Percentiles rank a stretch among this genome's conserved stretches.
These are phyloP conservation scores for Noturus placidus DNA, from an alignment of 2,113 vertebrate genomes.

Conservation along the genomic window DNA sequence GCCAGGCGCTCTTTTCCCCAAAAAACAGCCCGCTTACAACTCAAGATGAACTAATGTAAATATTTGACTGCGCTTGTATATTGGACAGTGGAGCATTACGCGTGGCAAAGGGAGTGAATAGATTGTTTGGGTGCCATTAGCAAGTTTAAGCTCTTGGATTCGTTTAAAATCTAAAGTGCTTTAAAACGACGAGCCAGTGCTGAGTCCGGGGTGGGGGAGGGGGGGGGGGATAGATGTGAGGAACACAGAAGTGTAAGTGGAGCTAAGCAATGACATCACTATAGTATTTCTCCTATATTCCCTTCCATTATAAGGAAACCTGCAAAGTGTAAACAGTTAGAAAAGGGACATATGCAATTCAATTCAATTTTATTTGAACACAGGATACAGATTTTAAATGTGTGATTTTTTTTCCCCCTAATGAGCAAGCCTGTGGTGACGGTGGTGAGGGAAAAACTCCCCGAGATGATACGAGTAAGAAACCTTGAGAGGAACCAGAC, in stretches of 20 bases:
- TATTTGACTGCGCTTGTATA: slow-evolving; percentile 68
- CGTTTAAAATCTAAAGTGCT: slow-evolving; percentile 47
- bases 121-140: slow-evolving; percentile 56
- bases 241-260: neutral
- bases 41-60: slow-evolving; percentile 70
- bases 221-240: neutral
- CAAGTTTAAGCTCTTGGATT: slow-evolving; percentile 47
- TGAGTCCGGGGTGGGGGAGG: neutral
- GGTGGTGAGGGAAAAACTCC: too few relatives aligned
- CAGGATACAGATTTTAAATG: too few relatives aligned
- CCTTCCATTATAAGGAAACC: neutral
- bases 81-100: slow-evolving; percentile 57
- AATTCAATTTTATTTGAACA: too few relatives aligned
- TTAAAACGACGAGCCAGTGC: neutral
- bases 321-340: neutral
- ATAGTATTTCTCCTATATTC: neutral
- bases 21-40: slow-evolving; percentile 60
- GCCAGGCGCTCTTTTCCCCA: slow-evolving; percentile 45
- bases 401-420: too few relatives aligned
- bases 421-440: too few relatives aligned
- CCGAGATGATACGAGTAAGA: too few relatives aligned
- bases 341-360: neutral
- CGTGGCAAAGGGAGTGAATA: slow-evolving; percentile 54
- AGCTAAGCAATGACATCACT: slow-evolving; percentile 14
- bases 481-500: too few relatives aligned